A percentile compares a stretch with the other conserved stretches of the same genome.
Evolutionary conservation across 2,888 invertebrate genomes (phyloP).

Genomic region (Trachelus troglodyta): DNA sequence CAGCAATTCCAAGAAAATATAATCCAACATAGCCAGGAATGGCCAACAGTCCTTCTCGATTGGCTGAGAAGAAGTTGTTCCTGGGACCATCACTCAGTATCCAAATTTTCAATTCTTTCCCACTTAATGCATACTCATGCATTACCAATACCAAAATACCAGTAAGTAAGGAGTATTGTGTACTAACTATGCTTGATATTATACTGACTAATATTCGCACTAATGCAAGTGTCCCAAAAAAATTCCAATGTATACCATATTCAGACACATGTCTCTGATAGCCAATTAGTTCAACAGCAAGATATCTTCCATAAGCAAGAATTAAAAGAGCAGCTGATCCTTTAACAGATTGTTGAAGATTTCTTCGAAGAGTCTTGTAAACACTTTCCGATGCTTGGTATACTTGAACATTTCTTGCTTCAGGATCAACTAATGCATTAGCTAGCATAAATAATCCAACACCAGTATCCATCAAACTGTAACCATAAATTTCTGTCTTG

Average conservation of each 20-base stretch:
- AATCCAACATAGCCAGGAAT: slow-evolving; percentile 86
- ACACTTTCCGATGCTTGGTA: not conserved
- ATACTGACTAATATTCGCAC: slow-evolving; percentile 80
- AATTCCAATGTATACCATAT: slow-evolving; percentile 98
- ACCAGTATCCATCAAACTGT: slow-evolving; percentile 94
- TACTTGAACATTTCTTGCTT: slow-evolving; percentile 61
- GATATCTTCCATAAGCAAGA: slow-evolving; percentile 74
- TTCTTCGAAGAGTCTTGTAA: slow-evolving; percentile 27
- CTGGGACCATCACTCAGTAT: slow-evolving; percentile 74
- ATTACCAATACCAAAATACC: slow-evolving; percentile 70
- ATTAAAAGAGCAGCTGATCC: slow-evolving; percentile 68
- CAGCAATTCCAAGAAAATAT: slow-evolving; percentile 79
- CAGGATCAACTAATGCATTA: slow-evolving; percentile 80
- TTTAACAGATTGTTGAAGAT: slow-evolving; percentile 51
- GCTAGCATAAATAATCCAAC: slow-evolving; percentile 88
- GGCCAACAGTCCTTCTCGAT: slow-evolving; percentile 92
- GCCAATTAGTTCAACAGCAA: slow-evolving; percentile 73
- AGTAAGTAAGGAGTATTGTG: slow-evolving; percentile 69
- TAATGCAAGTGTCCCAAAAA: slow-evolving; percentile 92
- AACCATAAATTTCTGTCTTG: slow-evolving; percentile 89
- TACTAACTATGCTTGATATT: slow-evolving; percentile 70
- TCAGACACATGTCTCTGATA: slow-evolving; percentile 92
- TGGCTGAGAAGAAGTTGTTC: slow-evolving; percentile 78
- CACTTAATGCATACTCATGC: slow-evolving; percentile 76
- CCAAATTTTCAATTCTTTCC: slow-evolving; percentile 75